A percentile compares a stretch with the other conserved stretches of the same genome.
phyloP scores from a whole-genome alignment of 2,113 vertebrate genomes.

The Gymnocephalus cernua region DNA sequence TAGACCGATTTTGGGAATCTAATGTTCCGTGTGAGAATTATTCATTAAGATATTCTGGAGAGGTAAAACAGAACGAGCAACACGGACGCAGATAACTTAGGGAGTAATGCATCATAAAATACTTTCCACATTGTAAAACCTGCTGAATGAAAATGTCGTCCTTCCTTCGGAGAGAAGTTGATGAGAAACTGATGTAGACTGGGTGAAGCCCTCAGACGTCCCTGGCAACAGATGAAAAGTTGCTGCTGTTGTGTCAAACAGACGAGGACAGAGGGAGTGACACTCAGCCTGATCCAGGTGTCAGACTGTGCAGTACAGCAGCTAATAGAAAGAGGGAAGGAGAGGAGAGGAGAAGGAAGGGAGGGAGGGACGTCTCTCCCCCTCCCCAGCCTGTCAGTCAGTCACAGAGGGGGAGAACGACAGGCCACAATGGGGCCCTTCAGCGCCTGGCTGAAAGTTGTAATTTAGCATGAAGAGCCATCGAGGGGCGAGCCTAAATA shows the following conservation, averaged over 20 bases:
- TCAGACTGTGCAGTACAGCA: conserved; percentile 57
- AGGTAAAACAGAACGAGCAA: neutral
- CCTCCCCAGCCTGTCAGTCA: conserved; percentile 80
- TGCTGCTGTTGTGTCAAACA: conserved; percentile 57
- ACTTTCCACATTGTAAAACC: conserved; percentile 20
- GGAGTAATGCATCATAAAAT: neutral
- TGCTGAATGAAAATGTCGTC: conserved; percentile 23
- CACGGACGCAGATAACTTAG: neutral
- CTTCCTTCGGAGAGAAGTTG: conserved; percentile 18
- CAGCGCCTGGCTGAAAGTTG: conserved; percentile 83
- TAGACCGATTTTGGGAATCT: conserved; percentile 9
- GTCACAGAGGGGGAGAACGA: conserved; percentile 82
- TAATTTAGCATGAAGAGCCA: conserved; percentile 84
- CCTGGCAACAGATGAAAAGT: conserved; percentile 53
- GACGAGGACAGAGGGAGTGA: conserved; percentile 44
- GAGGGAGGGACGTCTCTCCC: conserved; percentile 52
- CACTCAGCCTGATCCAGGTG: conserved; percentile 73
- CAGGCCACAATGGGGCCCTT: conserved; percentile 86
- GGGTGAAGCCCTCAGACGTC: conserved; percentile 38
- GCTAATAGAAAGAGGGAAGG: conserved; percentile 46
- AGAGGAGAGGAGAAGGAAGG: conserved; percentile 29
- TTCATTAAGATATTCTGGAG: neutral
- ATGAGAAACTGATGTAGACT: conserved; percentile 40
- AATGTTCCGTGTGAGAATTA: conserved; percentile 11
- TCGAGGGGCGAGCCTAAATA: conserved; percentile 82